Evolutionary conservation across 2,888 invertebrate species (phyloP).

Genomic region (Agapostemon virescens): DNA sequence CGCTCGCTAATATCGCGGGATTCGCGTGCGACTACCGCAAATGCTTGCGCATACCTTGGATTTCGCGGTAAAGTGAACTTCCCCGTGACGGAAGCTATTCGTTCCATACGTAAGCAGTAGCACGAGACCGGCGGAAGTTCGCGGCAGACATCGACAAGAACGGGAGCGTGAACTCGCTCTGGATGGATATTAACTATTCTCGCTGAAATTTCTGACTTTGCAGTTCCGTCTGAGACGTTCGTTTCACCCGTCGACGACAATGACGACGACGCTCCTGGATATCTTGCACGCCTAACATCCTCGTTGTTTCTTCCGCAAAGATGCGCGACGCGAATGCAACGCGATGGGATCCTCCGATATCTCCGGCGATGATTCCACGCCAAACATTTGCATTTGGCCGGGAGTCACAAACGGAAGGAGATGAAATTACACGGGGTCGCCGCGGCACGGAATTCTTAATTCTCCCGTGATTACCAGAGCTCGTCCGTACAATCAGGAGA

Average conservation of each 20-base stretch:
- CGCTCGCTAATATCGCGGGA: slow-evolving; percentile 10
- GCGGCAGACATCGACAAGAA: slow-evolving; percentile 35
- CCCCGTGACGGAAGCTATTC: slow-evolving; percentile 52
- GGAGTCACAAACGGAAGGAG: background rate
- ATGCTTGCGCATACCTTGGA: slow-evolving; percentile 39
- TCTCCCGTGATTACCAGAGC: slow-evolving; percentile 20
- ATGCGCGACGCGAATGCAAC: background rate
- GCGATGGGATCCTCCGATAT: no score
- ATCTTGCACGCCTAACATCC: background rate
- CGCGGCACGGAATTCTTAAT: slow-evolving; percentile 21
- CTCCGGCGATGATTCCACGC: background rate
- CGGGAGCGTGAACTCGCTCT: slow-evolving; percentile 9
- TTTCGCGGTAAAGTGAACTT: slow-evolving; percentile 48
- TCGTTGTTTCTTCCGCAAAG: background rate
- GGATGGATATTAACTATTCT: slow-evolving; percentile 21
- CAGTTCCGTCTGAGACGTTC: slow-evolving; percentile 22
- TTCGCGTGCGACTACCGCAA: slow-evolving; percentile 1
- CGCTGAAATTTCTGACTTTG: slow-evolving; percentile 34
- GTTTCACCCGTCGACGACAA: background rate
- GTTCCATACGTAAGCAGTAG: slow-evolving; percentile 39
- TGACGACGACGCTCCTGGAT: background rate
- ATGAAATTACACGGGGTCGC: slow-evolving; percentile 16
- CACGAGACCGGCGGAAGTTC: slow-evolving; percentile 44
- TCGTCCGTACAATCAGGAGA: slow-evolving; percentile 32
- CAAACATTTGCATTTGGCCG: background rate